phyloP scores from a whole-genome alignment of 2,888 invertebrate species.

The Caenorhabditis sp. region DNA sequence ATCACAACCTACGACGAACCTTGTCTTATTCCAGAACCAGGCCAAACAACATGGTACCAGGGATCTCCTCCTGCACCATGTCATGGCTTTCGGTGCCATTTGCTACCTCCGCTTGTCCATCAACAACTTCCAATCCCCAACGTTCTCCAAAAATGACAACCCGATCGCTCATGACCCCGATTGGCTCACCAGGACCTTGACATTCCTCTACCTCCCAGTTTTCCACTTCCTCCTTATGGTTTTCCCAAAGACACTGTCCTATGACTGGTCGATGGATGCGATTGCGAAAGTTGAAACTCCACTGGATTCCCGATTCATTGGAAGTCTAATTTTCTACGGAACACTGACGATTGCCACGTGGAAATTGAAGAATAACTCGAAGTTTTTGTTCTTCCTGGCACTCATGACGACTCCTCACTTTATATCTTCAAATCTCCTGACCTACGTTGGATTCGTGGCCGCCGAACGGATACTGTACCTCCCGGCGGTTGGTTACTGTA shows the following conservation, averaged over 20 bases:
- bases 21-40: constrained; percentile 24
- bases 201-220: constrained; percentile 93
- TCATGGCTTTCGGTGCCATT: constrained; percentile 84
- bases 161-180: constrained; percentile 93
- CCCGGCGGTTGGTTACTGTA: constrained; percentile 95
- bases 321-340: constrained; percentile 89
- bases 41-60: constrained; percentile 21
- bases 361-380: neutral
- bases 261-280: constrained; percentile 99
- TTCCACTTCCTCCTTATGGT: constrained; percentile 93
- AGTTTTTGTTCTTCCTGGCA: constrained; percentile 7
- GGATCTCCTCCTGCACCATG: constrained; percentile 15
- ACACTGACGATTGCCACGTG: neutral
- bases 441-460: constrained; percentile 98
- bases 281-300: constrained; percentile 91
- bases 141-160: constrained; percentile 92
- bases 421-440: constrained; percentile 91
- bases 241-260: constrained; percentile 90
- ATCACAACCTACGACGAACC: no score
- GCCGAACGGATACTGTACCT: constrained; percentile 96
- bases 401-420: constrained; percentile 38
- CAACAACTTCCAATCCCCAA: constrained; percentile 84
- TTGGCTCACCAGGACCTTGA: constrained; percentile 89
- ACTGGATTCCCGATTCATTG: constrained; percentile 88
- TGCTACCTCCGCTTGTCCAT: constrained; percentile 87